Conservation (phyloP, 2,888 invertebrate genomes). For the Drosophila mimetica region DNA sequence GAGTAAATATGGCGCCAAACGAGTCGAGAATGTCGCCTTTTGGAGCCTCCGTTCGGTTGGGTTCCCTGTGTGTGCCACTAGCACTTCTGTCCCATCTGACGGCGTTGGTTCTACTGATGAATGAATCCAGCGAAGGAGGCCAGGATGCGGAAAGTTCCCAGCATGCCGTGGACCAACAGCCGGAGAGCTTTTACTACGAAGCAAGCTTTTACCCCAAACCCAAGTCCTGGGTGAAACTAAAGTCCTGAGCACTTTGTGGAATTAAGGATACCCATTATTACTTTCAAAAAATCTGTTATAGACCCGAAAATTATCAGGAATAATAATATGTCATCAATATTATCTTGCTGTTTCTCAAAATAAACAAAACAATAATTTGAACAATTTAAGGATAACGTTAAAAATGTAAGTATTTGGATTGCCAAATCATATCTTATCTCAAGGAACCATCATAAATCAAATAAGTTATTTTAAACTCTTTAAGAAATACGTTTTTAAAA, state of each 20-base stretch:
- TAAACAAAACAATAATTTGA: too few relatives aligned
- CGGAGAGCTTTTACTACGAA: conserved; percentile 68
- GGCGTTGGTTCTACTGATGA: conserved; percentile 74
- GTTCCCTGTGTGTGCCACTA: conserved; percentile 35
- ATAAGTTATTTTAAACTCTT: too few relatives aligned
- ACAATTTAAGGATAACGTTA: too few relatives aligned
- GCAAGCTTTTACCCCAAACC: conserved; percentile 51
- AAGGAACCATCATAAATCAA: too few relatives aligned
- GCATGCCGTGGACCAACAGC: conserved; percentile 53
- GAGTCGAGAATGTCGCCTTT: conserved; percentile 44
- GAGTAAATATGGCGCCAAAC: conserved; percentile 73
- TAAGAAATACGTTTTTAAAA: too few relatives aligned
- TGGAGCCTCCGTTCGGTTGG: conserved; percentile 34
- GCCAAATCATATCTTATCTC: too few relatives aligned
- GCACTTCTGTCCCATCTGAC: conserved; percentile 67
- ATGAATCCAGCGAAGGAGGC: conserved; percentile 68
- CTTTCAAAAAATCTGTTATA: too few relatives aligned
- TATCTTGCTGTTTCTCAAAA: too few relatives aligned
- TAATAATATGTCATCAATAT: too few relatives aligned
- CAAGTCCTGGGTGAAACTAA: not conserved
- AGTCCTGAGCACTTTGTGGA: not conserved
- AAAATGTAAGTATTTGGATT: too few relatives aligned
- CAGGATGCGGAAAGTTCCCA: conserved; percentile 67
- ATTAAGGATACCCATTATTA: not conserved
- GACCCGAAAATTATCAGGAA: too few relatives aligned